Percentiles rank a stretch among this genome's conserved stretches.
These are phyloP conservation scores for Malthinus flaveolus DNA, from an alignment of 2,888 invertebrate genomes.

Conservation along the genomic window DNA sequence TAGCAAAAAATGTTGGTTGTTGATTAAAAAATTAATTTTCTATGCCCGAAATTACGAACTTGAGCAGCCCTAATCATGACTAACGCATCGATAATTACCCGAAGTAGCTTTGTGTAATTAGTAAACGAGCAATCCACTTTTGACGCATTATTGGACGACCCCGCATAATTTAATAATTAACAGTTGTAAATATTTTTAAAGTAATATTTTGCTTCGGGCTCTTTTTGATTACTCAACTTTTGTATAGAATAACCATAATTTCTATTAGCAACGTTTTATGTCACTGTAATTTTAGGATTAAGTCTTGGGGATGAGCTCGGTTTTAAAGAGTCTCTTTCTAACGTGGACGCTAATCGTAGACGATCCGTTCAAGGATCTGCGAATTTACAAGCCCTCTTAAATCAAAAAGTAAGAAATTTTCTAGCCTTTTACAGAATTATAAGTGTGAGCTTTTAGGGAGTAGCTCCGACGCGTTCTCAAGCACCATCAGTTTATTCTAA, in stretches of 20 bases:
- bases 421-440: not conserved
- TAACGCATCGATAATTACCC: too few species aligned
- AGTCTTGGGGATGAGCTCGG: slow-evolving; percentile 86
- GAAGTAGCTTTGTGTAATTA: too few species aligned
- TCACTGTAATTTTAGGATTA: slow-evolving; percentile 66
- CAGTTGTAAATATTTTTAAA: too few species aligned
- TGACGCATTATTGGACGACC: too few species aligned
- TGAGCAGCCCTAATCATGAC: too few species aligned
- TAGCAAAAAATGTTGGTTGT: too few species aligned
- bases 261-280: not conserved
- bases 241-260: not conserved
- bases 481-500: not conserved
- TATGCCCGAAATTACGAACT: too few species aligned
- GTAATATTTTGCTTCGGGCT: too few species aligned
- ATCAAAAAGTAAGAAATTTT: slow-evolving; percentile 35
- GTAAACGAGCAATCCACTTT: too few species aligned
- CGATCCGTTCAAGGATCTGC: slow-evolving; percentile 50
- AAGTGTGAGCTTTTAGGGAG: slow-evolving; percentile 23
- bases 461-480: slow-evolving; percentile 14
- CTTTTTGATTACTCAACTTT: not conserved
- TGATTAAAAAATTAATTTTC: too few species aligned
- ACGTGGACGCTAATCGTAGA: slow-evolving; percentile 68
- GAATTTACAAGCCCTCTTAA: slow-evolving; percentile 45
- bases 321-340: slow-evolving; percentile 80
- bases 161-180: too few species aligned